phyloP scores from a whole-genome alignment of 2,888 invertebrate genomes.

The Apoda limacodes region DNA sequence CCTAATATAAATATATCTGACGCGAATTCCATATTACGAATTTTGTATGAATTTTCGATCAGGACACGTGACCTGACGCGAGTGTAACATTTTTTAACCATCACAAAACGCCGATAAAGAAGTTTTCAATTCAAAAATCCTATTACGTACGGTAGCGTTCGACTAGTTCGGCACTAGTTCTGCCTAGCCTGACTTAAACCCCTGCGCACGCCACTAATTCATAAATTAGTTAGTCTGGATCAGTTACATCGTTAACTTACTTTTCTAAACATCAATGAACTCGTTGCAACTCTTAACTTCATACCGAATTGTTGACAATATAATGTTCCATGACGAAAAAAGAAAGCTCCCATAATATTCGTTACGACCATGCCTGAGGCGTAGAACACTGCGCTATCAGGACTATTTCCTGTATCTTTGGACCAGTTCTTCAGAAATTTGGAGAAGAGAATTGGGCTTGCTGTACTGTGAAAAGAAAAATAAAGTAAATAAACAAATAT shows the following conservation, averaged over 20 bases:
- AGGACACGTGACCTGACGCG: too few relatives aligned
- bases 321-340: conserved; percentile 80
- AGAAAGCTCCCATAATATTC: conserved; percentile 63
- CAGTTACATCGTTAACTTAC: conserved; percentile 42
- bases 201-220: too few relatives aligned
- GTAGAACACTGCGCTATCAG: conserved; percentile 68
- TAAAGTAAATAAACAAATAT: background rate
- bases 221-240: too few relatives aligned
- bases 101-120: too few relatives aligned
- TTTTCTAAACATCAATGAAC: conserved; percentile 82
- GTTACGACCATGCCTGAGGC: conserved; percentile 51
- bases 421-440: conserved; percentile 63
- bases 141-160: too few relatives aligned
- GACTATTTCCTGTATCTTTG: conserved; percentile 47
- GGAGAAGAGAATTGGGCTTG: conserved; percentile 73
- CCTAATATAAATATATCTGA: too few relatives aligned
- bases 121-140: too few relatives aligned
- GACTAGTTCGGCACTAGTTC: too few relatives aligned
- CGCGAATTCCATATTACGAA: too few relatives aligned
- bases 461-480: conserved; percentile 47
- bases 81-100: too few relatives aligned
- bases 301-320: conserved; percentile 76
- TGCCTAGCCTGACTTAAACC: too few relatives aligned
- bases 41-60: too few relatives aligned
- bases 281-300: conserved; percentile 78